These are phyloP conservation scores for Gasteruption jaculator DNA, from an alignment of 2,888 invertebrate species.

Conservation along the genomic window DNA sequence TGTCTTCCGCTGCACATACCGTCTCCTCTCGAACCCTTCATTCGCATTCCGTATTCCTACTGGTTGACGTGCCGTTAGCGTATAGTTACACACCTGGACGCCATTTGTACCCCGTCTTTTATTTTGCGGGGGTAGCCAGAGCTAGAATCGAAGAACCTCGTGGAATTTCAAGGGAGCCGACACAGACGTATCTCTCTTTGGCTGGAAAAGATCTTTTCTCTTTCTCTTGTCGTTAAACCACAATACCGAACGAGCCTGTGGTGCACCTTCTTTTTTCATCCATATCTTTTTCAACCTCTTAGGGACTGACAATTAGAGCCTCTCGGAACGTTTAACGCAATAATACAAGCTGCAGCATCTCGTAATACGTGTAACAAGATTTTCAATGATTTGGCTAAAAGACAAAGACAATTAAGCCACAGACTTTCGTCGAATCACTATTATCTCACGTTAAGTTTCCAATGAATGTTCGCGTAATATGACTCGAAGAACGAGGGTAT, in stretches of 20 bases:
- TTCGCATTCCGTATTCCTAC: conserved; percentile 34
- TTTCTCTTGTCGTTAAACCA: too few relatives aligned
- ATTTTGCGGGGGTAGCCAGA: conserved; percentile 17
- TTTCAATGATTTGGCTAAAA: too few relatives aligned
- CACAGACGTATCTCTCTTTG: background rate
- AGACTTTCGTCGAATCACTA: too few relatives aligned
- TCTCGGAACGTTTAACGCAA: too few relatives aligned
- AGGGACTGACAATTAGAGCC: too few relatives aligned
- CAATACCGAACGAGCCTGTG: background rate
- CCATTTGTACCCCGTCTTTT: conserved; percentile 25
- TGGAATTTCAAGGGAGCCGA: background rate
- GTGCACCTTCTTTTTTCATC: background rate
- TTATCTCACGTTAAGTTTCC: too few relatives aligned
- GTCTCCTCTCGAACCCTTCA: conserved; percentile 24
- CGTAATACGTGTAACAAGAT: too few relatives aligned
- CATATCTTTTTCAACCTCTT: too few relatives aligned
- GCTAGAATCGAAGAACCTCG: background rate
- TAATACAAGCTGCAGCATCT: too few relatives aligned
- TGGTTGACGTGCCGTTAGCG: conserved; percentile 33
- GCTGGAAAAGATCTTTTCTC: background rate
- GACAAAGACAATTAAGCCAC: too few relatives aligned
- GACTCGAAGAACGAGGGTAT: too few relatives aligned
- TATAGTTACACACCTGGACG: conserved; percentile 31
- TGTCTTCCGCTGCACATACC: conserved; percentile 33
- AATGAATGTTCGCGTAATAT: too few relatives aligned